Percentiles rank a stretch among this genome's conserved stretches.
Evolutionary conservation across 2,113 vertebrate genomes (phyloP).

Genomic region (Catagonus wagneri): DNA sequence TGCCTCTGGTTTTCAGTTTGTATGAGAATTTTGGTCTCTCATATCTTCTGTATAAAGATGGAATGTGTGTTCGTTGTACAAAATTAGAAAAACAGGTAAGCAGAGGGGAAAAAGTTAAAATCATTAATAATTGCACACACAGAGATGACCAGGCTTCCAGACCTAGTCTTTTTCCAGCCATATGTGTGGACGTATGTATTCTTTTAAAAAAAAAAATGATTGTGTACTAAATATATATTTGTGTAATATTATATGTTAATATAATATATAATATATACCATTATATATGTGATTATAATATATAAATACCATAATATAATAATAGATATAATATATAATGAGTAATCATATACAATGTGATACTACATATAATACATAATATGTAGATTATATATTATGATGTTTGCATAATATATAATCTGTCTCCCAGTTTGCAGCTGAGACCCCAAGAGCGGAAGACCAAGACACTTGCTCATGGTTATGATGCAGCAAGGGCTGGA

Average conservation of each 20-base stretch:
- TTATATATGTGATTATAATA: too few relatives aligned
- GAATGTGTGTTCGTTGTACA: neutral
- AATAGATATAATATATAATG: too few relatives aligned
- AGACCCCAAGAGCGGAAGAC: neutral
- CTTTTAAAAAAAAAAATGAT: constrained; percentile 24
- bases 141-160: neutral
- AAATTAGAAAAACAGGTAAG: neutral
- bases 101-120: neutral
- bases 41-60: neutral
- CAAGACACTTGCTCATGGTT: neutral
- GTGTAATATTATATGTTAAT: too few relatives aligned
- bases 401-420: too few relatives aligned
- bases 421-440: neutral
- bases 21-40: neutral
- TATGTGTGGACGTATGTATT: neutral
- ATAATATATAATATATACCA: too few relatives aligned
- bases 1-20: neutral
- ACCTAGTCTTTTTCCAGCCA: neutral
- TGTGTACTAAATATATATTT: neutral
- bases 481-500: accelerated
- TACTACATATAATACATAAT: too few relatives aligned
- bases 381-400: too few relatives aligned
- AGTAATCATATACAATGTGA: too few relatives aligned
- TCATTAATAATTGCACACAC: neutral
- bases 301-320: too few relatives aligned